Evolutionary conservation across 2,797 vertebrate genomes (phyloP).

Genomic region (Moxostoma hubbsi): DNA sequence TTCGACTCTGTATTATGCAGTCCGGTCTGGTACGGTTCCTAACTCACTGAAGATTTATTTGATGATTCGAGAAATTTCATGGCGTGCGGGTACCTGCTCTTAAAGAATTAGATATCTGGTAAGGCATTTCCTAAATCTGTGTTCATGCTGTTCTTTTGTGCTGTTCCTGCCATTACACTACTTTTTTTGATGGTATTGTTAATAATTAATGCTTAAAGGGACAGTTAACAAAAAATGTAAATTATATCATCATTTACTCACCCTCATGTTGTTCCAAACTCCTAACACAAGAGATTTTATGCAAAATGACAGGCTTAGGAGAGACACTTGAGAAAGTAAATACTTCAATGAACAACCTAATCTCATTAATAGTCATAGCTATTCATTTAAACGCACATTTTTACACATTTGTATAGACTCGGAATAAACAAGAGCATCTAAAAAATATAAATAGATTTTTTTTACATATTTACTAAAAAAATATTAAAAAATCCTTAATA

Average conservation of each 20-base stretch:
- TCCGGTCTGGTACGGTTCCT: not conserved
- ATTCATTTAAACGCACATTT: too few relatives aligned
- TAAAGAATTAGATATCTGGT: not conserved
- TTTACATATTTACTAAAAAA: too few relatives aligned
- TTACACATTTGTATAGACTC: too few relatives aligned
- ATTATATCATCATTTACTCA: too few relatives aligned
- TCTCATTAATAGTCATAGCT: too few relatives aligned
- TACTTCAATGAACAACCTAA: too few relatives aligned
- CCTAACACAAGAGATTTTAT: not conserved
- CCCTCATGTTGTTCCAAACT: too few relatives aligned
- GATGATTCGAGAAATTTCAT: not conserved
- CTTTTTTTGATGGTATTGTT: not conserved
- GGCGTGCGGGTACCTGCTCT: not conserved
- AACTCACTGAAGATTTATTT: conserved; percentile 13
- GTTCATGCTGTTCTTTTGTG: not conserved
- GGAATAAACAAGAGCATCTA: too few relatives aligned
- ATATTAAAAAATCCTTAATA: too few relatives aligned
- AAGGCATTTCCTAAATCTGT: not conserved
- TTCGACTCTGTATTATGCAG: conserved; percentile 26
- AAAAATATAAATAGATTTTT: too few relatives aligned
- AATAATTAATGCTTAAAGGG: too few relatives aligned
- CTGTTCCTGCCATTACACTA: not conserved
- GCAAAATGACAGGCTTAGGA: not conserved
- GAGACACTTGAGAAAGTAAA: too few relatives aligned
- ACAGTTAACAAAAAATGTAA: conserved; percentile 3